A percentile compares a stretch with the other conserved stretches of the same genome.
phyloP scores from a whole-genome alignment of 2,113 vertebrate species.

The Acanthisitta chloris region DNA sequence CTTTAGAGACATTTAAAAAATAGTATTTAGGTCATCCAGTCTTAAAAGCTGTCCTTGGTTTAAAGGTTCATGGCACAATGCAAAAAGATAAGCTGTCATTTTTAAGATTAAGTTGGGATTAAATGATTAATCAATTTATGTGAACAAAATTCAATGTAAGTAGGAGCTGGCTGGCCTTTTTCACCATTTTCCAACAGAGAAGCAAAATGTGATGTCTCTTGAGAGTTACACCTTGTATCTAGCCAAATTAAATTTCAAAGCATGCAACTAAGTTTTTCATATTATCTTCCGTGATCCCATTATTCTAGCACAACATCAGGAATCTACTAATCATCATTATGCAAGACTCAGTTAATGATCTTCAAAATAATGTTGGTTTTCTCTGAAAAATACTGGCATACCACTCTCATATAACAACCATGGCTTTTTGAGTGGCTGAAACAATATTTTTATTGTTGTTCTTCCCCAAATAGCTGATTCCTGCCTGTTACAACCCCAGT shows the following conservation, averaged over 20 bases:
- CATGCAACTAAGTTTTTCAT: neutral
- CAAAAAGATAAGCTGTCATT: neutral
- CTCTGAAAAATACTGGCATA: neutral
- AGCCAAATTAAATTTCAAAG: neutral
- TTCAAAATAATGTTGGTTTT: neutral
- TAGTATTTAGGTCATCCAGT: neutral
- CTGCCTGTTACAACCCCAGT: neutral
- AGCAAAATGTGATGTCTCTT: neutral
- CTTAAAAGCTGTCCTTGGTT: neutral
- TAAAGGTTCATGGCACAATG: neutral
- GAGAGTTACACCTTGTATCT: neutral
- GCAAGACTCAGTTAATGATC: neutral
- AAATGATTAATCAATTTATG: neutral
- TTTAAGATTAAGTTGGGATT: slow-evolving; percentile 9
- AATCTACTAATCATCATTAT: neutral
- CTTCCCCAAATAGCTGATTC: neutral
- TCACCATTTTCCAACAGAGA: neutral
- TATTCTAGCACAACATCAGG: neutral
- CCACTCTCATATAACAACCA: neutral
- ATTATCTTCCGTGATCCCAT: neutral
- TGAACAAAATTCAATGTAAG: neutral
- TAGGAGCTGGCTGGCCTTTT: neutral
- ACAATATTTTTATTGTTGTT: neutral
- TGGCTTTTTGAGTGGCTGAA: neutral
- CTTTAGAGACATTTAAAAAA: neutral